Evolutionary conservation across 1,140 invertebrate genomes (phyloP).

Genomic region (Drosophila parvula): DNA sequence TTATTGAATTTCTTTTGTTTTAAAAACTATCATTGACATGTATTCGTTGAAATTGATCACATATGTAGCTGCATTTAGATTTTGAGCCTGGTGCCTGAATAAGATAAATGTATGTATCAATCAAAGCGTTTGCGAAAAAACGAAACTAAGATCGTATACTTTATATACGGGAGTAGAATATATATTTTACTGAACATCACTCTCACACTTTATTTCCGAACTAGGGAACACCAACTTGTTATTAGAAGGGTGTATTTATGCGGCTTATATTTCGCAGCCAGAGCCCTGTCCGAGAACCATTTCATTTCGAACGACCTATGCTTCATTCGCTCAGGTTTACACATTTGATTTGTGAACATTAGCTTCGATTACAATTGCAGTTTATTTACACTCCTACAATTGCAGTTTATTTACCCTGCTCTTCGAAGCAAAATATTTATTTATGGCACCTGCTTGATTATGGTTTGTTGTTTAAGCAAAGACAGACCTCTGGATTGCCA

Average conservation of each 20-base stretch:
- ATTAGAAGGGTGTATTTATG: neutral
- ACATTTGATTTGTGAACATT: constrained; percentile 49
- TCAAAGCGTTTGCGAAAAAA: neutral
- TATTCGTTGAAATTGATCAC: neutral
- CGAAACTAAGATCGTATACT: neutral
- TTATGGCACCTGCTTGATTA: constrained; percentile 7
- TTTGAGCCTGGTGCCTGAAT: neutral
- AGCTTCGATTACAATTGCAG: constrained; percentile 36
- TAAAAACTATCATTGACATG: constrained; percentile 32
- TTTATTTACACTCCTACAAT: constrained; percentile 25
- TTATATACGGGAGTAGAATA: neutral
- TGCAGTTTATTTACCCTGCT: neutral
- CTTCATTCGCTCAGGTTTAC: neutral
- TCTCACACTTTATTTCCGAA: neutral
- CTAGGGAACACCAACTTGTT: too few species aligned
- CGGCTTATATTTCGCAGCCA: neutral
- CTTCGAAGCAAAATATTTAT: constrained; percentile 21
- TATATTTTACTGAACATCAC: neutral
- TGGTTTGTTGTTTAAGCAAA: constrained; percentile 21
- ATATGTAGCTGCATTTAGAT: neutral
- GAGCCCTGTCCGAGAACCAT: constrained; percentile 19
- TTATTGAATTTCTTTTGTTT: constrained; percentile 41
- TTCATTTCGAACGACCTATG: constrained; percentile 10
- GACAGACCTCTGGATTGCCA: constrained; percentile 29
- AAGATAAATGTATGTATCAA: constrained; percentile 9